phyloP scores from a whole-genome alignment of 2,113 vertebrate species.

The Perognathus longimembris region DNA sequence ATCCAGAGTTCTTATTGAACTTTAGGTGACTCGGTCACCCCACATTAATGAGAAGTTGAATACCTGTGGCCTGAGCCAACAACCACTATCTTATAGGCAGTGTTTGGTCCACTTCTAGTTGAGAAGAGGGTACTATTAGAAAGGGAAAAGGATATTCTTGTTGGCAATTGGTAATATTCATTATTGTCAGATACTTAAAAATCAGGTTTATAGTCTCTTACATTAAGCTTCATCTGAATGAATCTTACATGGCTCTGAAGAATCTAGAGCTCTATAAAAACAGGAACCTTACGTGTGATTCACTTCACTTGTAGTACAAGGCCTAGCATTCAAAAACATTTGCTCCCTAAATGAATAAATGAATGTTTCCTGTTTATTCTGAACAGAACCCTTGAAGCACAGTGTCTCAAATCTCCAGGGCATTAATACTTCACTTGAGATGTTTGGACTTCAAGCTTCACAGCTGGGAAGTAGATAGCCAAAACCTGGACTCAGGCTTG shows the following conservation, averaged over 20 bases:
- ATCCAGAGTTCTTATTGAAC: background rate
- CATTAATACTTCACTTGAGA: slow-evolving; percentile 50
- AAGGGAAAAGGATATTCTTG: background rate
- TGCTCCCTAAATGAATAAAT: slow-evolving; percentile 58
- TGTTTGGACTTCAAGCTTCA: slow-evolving; percentile 42
- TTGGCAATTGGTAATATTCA: background rate
- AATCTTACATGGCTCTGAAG: slow-evolving; percentile 6
- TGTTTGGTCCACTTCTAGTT: background rate
- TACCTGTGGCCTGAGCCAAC: background rate
- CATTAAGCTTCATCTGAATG: slow-evolving; percentile 22
- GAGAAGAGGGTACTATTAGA: background rate
- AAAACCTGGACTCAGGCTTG: slow-evolving; percentile 49
- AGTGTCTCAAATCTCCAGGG: slow-evolving; percentile 43
- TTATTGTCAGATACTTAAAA: background rate
- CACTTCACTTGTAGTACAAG: slow-evolving; percentile 7
- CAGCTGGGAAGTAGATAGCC: slow-evolving; percentile 61
- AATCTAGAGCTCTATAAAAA: background rate
- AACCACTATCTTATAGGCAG: background rate
- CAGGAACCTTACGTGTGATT: background rate
- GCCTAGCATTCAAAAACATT: slow-evolving; percentile 40
- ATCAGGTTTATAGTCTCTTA: background rate
- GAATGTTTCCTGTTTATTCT: background rate
- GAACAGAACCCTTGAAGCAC: slow-evolving; percentile 21
- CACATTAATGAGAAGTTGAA: background rate
- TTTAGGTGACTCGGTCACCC: background rate